Evolutionary conservation across 2,888 invertebrate species (phyloP).

Genomic region (Urechis unicinctus): DNA sequence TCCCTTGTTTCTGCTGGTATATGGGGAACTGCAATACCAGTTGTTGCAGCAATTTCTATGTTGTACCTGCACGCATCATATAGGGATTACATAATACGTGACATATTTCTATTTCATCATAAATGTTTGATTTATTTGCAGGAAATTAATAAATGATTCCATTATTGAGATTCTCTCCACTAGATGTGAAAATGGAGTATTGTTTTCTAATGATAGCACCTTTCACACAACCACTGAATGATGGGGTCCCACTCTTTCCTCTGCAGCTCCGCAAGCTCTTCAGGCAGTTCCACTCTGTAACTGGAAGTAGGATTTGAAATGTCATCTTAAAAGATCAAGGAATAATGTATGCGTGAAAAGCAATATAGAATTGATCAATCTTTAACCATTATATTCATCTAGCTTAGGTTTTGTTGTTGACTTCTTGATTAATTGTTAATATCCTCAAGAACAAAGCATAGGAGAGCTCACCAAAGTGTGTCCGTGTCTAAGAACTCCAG

Average conservation of each 20-base stretch:
- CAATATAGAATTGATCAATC: no score
- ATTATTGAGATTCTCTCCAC: background rate
- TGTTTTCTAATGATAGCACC: no score
- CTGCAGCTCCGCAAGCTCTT: slow-evolving; percentile 71
- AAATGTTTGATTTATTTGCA: background rate
- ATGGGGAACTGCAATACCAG: slow-evolving; percentile 64
- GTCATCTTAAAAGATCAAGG: no score
- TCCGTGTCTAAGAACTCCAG: slow-evolving; percentile 63
- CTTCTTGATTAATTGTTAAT: no score
- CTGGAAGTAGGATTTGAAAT: no score
- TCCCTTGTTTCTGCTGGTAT: slow-evolving; percentile 64
- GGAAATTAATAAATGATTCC: background rate
- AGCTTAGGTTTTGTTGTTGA: no score
- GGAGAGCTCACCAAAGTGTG: slow-evolving; percentile 50
- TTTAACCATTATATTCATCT: no score
- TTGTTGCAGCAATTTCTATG: slow-evolving; percentile 66
- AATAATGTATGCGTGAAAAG: no score
- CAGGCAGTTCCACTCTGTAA: slow-evolving; percentile 58
- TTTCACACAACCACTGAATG: slow-evolving; percentile 79
- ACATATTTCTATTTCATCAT: no score
- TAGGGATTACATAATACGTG: background rate
- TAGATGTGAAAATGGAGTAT: no score
- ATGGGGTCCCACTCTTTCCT: slow-evolving; percentile 81
- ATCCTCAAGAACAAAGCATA: no score
- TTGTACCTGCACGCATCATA: slow-evolving; percentile 54